Evolutionary conservation across 2,797 vertebrate genomes (phyloP).

Genomic region (Cyprinella venusta): DNA sequence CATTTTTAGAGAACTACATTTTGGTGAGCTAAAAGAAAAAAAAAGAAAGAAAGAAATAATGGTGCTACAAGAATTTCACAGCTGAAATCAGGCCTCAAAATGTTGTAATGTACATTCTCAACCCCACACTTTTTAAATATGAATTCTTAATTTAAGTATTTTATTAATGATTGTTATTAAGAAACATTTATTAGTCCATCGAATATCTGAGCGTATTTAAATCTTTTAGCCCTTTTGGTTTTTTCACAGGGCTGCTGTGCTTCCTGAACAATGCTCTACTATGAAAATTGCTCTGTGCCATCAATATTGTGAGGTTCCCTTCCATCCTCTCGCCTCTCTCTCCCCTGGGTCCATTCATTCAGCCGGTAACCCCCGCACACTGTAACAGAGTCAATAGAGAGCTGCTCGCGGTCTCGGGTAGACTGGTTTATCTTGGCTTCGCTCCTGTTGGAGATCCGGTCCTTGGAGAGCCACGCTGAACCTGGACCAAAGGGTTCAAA

Average conservation of each 20-base stretch:
- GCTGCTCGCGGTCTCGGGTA: constrained; percentile 49
- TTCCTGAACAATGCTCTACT: constrained; percentile 35
- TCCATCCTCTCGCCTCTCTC: constrained; percentile 42
- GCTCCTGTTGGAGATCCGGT: constrained; percentile 50
- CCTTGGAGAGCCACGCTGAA: constrained; percentile 45
- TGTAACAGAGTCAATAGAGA: constrained; percentile 50
- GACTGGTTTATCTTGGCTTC: constrained; percentile 58
- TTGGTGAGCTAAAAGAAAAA: background rate
- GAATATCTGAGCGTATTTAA: no score
- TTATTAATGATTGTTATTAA: background rate
- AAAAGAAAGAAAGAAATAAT: background rate
- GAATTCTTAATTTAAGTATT: no score
- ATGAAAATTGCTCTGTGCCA: constrained; percentile 43
- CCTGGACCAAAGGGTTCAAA: constrained; percentile 41
- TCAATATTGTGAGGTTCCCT: constrained; percentile 51
- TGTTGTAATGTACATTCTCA: background rate
- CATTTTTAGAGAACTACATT: background rate
- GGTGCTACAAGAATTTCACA: background rate
- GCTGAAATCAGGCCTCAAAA: background rate
- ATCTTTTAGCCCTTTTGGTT: background rate
- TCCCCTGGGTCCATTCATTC: constrained; percentile 55
- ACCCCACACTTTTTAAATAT: background rate
- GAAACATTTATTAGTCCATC: background rate
- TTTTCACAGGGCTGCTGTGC: background rate
- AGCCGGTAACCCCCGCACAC: constrained; percentile 54